Evolutionary conservation across 2,888 invertebrate genomes (phyloP).

Genomic region (Colletes collaris): DNA sequence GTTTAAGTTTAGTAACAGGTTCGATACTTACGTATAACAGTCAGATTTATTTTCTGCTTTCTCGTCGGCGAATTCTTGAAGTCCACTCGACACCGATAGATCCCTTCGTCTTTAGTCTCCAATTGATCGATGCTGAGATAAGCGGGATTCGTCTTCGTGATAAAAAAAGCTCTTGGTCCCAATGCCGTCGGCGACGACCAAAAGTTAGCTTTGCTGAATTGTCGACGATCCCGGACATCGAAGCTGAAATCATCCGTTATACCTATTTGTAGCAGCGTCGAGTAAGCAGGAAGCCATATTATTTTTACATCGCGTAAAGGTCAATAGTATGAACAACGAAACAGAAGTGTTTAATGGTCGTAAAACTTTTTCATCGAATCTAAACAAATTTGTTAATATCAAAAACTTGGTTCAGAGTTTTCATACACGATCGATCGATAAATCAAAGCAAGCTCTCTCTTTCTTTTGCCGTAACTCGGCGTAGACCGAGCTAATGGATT

Average conservation of each 20-base stretch:
- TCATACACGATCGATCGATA: no score
- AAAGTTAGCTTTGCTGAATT: conserved; percentile 84
- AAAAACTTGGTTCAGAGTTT: no score
- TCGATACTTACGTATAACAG: conserved; percentile 84
- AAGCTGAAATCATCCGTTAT: conserved; percentile 83
- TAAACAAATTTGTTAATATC: no score
- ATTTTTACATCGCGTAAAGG: background rate
- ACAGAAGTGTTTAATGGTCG: no score
- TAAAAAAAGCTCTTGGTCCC: conserved; percentile 85
- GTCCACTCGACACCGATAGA: conserved; percentile 85
- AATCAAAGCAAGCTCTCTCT: no score
- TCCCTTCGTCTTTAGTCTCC: conserved; percentile 83
- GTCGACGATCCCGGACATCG: conserved; percentile 85
- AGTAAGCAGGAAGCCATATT: background rate
- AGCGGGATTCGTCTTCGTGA: conserved; percentile 85
- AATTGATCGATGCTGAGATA: conserved; percentile 84
- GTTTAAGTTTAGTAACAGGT: background rate
- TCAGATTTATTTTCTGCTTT: conserved; percentile 84
- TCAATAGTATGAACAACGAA: no score
- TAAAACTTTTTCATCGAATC: no score
- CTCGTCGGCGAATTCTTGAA: conserved; percentile 85
- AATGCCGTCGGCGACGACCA: conserved; percentile 86
- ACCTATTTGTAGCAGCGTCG: conserved; percentile 2
- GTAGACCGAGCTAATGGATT: conserved; percentile 1
- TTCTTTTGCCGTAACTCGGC: background rate